These are phyloP conservation scores for Pseudococcus longispinus DNA, from an alignment of 2,888 invertebrate species.

Conservation along the genomic window DNA sequence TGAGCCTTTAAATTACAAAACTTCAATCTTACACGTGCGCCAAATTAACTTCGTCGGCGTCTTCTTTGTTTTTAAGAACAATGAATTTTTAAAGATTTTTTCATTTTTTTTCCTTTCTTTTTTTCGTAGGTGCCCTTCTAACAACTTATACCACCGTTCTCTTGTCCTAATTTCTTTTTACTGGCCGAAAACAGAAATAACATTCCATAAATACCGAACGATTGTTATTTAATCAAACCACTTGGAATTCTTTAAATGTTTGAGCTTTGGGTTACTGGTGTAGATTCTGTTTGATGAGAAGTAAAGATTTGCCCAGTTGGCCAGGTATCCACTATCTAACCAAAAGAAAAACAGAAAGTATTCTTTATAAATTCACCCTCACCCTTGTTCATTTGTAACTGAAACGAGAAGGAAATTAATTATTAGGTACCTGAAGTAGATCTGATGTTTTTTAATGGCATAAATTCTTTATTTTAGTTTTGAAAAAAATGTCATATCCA, in stretches of 20 bases:
- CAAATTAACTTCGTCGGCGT: background rate
- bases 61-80: background rate
- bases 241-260: background rate
- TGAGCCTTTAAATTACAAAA: background rate
- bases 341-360: too few species aligned
- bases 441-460: too few species aligned
- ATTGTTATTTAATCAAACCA: conserved; percentile 7
- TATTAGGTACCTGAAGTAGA: too few species aligned
- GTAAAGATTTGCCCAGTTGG: background rate
- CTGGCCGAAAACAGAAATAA: background rate
- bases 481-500: too few species aligned
- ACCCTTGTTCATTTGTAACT: background rate
- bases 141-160: background rate
- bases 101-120: background rate
- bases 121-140: background rate
- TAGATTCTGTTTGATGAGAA: background rate
- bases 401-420: too few species aligned
- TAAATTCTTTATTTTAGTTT: too few species aligned
- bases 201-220: conserved; percentile 7
- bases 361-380: background rate
- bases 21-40: background rate
- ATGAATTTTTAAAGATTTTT: conserved; percentile 1
- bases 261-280: background rate
- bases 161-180: background rate
- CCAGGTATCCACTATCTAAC: background rate